Evolutionary conservation across 2,797 vertebrate genomes (phyloP).

Genomic region (Anabacerthia variegaticeps): DNA sequence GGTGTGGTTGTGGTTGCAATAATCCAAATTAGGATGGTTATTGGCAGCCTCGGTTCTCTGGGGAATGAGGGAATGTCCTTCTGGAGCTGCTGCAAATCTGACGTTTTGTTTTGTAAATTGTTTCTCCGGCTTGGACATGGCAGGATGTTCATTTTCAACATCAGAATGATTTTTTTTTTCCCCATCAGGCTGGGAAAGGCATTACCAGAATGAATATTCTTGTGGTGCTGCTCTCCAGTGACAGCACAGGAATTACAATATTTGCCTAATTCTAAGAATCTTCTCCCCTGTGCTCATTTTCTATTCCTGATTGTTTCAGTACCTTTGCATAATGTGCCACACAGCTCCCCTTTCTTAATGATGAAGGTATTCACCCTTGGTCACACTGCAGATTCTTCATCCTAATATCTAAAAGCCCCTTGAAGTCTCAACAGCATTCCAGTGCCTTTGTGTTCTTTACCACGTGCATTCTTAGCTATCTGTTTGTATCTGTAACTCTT

Average conservation of each 20-base stretch:
- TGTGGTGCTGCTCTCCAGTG: not conserved
- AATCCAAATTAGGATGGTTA: conserved; percentile 21
- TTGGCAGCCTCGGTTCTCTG: not conserved
- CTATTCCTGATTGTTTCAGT: not conserved
- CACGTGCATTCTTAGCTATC: not conserved
- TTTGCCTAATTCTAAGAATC: not conserved
- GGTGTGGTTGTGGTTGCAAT: not conserved
- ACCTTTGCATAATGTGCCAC: not conserved
- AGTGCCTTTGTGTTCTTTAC: not conserved
- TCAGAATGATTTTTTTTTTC: not conserved
- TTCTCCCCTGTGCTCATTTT: not conserved
- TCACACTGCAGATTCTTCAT: not conserved
- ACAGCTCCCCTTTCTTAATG: not conserved
- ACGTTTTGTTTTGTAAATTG: not conserved
- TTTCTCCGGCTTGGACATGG: not conserved
- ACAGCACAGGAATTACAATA: not conserved
- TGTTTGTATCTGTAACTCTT: not conserved
- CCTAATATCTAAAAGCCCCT: not conserved
- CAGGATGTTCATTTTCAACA: not conserved
- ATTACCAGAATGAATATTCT: not conserved
- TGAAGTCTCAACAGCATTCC: not conserved
- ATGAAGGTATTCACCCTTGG: not conserved
- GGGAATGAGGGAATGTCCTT: not conserved
- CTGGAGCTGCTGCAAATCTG: not conserved
- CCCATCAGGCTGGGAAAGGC: not conserved